Percentiles rank a stretch among this genome's conserved stretches.
These are phyloP conservation scores for Petromus typicus DNA, from an alignment of 2,113 vertebrate genomes.

Conservation along the genomic window DNA sequence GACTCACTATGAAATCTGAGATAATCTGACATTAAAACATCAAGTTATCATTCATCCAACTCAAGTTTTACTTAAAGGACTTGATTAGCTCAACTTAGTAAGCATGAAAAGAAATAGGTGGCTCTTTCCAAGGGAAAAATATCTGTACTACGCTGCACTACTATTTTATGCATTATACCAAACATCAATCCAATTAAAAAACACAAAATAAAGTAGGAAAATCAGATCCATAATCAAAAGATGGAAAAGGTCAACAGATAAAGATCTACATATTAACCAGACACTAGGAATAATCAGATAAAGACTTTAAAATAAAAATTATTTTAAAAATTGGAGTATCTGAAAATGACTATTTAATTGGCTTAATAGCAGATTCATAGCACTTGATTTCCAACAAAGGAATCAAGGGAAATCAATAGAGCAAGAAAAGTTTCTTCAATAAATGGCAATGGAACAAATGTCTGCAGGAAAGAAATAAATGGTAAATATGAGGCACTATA, in stretches of 20 bases:
- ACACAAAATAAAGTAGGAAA: background rate
- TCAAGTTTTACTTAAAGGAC: background rate
- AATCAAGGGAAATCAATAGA: background rate
- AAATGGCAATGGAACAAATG: background rate
- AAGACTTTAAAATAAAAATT: constrained; percentile 4
- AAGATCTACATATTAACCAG: background rate
- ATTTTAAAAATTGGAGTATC: background rate
- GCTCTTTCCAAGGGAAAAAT: background rate
- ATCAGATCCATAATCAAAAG: background rate
- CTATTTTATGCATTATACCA: background rate
- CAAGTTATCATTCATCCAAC: background rate
- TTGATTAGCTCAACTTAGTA: background rate
- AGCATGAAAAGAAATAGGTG: background rate
- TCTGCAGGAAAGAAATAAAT: background rate
- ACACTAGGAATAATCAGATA: background rate
- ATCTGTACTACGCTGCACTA: background rate
- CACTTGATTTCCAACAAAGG: constrained; percentile 32
- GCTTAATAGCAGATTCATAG: background rate
- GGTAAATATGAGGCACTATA: background rate
- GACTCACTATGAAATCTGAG: background rate
- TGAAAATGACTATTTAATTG: constrained; percentile 1
- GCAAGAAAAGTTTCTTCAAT: background rate
- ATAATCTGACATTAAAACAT: background rate
- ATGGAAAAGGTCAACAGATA: background rate
- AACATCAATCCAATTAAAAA: background rate